phyloP scores from a whole-genome alignment of 1,140 invertebrate genomes.

The Probaryconus sp. region DNA sequence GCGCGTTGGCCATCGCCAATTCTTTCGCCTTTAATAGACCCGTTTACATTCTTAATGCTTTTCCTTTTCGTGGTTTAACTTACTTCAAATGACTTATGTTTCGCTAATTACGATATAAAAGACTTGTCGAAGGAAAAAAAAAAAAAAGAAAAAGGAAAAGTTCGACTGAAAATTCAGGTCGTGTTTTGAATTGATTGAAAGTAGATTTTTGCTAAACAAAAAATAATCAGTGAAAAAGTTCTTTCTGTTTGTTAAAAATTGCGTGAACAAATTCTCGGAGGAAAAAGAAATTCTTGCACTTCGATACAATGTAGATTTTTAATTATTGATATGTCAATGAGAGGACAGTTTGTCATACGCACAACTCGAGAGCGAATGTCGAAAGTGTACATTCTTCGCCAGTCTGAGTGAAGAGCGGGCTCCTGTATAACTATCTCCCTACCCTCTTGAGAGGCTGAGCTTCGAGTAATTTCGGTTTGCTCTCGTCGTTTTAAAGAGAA shows the following conservation, averaged over 20 bases:
- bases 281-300: conserved; percentile 12
- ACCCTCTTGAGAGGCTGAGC: conserved; percentile 18
- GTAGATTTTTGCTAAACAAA: too few species aligned
- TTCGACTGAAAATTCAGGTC: too few species aligned
- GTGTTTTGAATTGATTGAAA: too few species aligned
- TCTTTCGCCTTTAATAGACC: conserved; percentile 75
- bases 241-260: too few species aligned
- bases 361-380: conserved; percentile 56
- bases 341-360: conserved; percentile 26
- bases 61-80: conserved; percentile 64
- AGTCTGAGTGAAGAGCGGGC: conserved; percentile 31
- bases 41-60: conserved; percentile 71
- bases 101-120: too few species aligned
- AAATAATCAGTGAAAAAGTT: too few species aligned
- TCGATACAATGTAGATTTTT: conserved; percentile 20
- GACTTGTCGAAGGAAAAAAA: too few species aligned
- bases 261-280: neutral
- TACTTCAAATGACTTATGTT: too few species aligned
- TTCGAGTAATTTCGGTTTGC: conserved; percentile 48
- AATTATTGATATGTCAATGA: conserved; percentile 33
- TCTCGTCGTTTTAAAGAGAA: conserved; percentile 53
- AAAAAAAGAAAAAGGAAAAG: too few species aligned
- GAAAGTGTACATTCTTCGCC: conserved; percentile 39
- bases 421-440: conserved; percentile 31
- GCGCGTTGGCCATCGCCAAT: conserved; percentile 73